Percentiles rank a stretch among this genome's conserved stretches.
These are phyloP conservation scores for Dusona sp. DNA, from an alignment of 2,888 invertebrate genomes.

Conservation along the genomic window DNA sequence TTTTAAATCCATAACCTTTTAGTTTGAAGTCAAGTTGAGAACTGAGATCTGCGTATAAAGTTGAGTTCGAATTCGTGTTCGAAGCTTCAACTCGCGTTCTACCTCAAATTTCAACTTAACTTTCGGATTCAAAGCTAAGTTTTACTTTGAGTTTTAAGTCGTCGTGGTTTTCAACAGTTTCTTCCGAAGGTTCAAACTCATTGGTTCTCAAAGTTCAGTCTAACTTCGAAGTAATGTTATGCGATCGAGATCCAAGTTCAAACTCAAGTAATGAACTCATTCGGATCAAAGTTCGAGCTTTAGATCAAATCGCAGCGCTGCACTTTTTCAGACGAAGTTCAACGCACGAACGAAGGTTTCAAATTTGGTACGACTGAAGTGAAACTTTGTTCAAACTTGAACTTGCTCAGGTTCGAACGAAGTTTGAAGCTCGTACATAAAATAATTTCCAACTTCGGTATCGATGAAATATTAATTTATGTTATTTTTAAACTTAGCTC, in stretches of 20 bases:
- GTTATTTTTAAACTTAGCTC: not conserved
- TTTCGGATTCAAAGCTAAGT: not conserved
- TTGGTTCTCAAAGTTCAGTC: no score
- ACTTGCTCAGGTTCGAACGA: not conserved
- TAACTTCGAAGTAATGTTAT: no score
- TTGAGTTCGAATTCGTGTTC: not conserved
- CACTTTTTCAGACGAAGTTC: not conserved
- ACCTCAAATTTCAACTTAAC: no score
- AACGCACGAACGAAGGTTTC: not conserved
- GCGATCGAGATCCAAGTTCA: not conserved
- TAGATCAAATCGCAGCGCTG: not conserved
- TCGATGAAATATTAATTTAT: not conserved
- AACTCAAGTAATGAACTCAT: not conserved
- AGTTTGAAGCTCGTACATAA: not conserved
- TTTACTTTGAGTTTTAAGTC: not conserved
- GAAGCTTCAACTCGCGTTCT: not conserved
- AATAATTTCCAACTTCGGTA: not conserved
- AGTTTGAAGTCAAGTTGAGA: not conserved
- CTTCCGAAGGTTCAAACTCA: no score
- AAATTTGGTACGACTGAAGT: not conserved
- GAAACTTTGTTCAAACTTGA: not conserved
- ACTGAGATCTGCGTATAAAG: not conserved
- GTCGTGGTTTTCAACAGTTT: no score
- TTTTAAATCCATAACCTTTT: not conserved
- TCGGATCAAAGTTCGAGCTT: not conserved